Evolutionary conservation across 2,888 invertebrate species (phyloP), one percentile per base, ranked within the genome.

Genomic region (Caenorhabditis becei): DNA sequence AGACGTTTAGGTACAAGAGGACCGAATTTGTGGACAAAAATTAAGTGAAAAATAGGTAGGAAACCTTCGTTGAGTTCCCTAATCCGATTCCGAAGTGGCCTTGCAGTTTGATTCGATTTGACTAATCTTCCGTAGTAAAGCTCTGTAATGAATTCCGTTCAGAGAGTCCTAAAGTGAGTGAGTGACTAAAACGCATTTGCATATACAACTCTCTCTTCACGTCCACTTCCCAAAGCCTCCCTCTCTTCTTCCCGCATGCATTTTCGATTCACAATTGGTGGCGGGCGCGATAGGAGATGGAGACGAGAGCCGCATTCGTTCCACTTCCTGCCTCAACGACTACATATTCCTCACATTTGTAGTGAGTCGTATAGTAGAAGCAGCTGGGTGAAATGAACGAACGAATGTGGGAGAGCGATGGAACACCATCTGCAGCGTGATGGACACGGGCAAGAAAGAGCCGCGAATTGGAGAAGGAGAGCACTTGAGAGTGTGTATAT

Each of bases 161-260:
- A n/a, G n/a, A n/a, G n/a, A n/a, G n/a, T n/a, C n/a, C n/a, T n/a
- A n/a, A n/a, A n/a, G n/a, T n/a, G n/a, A n/a, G n/a, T 59, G 51
- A 74, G 72, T 47, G 65, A 58, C 74, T 66, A 66, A 75, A 74
- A 74, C 74, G 56, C 72, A 75, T 75, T 66, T 75, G 66, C 75
- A 75, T 75, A 75, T 75, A 75, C 75, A 32, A 70, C 51, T 66
- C 58, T 44, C 61, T 10, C 56, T 47, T 47, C 53, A 35, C 54
- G 32, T 41, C 49, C 63, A 32, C 51, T 35, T 32, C 24, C 53
- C 28, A 54, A 32, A n/a, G 41, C 14, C 41, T 41, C 14, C 14
- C 32, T 7, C 10, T 32, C 5, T 14, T n/a, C 24, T 56, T 63
- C 63, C 56, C 59, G 58, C 59, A 74, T 74, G 74, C 74, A 74